Conservation (phyloP, 2,888 invertebrate species). For the Microplitis deprimator region DNA sequence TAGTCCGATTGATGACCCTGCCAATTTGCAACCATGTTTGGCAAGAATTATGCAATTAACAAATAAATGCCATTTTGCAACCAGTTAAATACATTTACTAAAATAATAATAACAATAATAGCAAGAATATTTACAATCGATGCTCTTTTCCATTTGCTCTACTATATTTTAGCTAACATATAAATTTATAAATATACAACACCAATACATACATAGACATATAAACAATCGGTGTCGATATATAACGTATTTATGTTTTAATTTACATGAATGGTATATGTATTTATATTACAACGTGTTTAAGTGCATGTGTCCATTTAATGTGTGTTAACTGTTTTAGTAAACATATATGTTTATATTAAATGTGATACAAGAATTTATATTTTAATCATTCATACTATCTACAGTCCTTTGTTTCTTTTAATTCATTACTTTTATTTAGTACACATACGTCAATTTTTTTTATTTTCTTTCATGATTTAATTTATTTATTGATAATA, state of each 20-base stretch:
- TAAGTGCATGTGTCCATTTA: neutral
- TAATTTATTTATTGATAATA: no score
- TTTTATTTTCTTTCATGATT: no score
- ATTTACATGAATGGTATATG: neutral
- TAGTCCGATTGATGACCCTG: constrained; percentile 57
- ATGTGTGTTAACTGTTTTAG: neutral
- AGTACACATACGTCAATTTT: neutral
- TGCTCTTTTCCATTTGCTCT: constrained; percentile 22
- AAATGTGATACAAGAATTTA: neutral
- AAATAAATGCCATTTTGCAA: constrained; percentile 65
- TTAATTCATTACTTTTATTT: neutral
- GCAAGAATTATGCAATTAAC: constrained; percentile 69
- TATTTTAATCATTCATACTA: neutral
- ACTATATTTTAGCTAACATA: constrained; percentile 15
- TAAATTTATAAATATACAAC: neutral
- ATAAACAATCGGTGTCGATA: constrained; percentile 19
- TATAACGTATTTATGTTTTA: neutral
- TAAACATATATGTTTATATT: constrained; percentile 1
- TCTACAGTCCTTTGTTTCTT: neutral
- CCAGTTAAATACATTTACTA: neutral
- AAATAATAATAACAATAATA: neutral
- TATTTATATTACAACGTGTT: neutral
- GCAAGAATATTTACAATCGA: neutral
- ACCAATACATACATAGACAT: neutral
- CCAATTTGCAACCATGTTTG: constrained; percentile 61